Percentiles rank a stretch among this genome's conserved stretches.
Conservation (phyloP, 2,888 invertebrate genomes). For the Tetanocera ferruginea region DNA sequence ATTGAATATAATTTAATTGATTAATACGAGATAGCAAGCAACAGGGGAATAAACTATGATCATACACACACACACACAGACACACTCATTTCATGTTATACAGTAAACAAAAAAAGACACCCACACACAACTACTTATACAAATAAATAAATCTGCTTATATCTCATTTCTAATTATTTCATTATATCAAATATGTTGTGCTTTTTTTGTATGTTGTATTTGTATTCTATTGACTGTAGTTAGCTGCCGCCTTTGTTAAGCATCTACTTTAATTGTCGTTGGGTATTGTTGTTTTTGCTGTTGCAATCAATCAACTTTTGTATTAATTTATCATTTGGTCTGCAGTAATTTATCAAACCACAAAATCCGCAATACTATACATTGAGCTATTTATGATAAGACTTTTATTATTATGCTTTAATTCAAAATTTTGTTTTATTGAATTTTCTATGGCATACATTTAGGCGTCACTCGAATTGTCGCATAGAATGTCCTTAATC, state of each 20-base stretch:
- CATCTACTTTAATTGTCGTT: neutral
- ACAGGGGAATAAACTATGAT: neutral
- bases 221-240: neutral
- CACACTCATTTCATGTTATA: neutral
- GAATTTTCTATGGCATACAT: neutral
- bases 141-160: neutral
- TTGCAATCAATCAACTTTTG: conserved; percentile 60
- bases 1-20: conserved; percentile 61
- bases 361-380: conserved; percentile 9
- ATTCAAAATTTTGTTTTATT: neutral
- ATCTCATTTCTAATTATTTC: neutral
- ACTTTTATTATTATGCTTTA: neutral
- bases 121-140: conserved; percentile 9
- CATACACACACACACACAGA: conserved; percentile 15
- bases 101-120: neutral
- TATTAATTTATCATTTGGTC: conserved; percentile 57
- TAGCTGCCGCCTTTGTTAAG: neutral
- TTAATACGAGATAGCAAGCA: conserved; percentile 50
- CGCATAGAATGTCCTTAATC: neutral
- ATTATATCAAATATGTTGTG: neutral
- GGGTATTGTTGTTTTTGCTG: neutral
- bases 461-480: neutral
- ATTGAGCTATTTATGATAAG: neutral
- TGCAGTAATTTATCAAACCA: conserved; percentile 37
- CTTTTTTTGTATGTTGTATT: too few species aligned